Evolutionary conservation across 2,797 vertebrate genomes (phyloP).

Genomic region (Enteromius argenteus): DNA sequence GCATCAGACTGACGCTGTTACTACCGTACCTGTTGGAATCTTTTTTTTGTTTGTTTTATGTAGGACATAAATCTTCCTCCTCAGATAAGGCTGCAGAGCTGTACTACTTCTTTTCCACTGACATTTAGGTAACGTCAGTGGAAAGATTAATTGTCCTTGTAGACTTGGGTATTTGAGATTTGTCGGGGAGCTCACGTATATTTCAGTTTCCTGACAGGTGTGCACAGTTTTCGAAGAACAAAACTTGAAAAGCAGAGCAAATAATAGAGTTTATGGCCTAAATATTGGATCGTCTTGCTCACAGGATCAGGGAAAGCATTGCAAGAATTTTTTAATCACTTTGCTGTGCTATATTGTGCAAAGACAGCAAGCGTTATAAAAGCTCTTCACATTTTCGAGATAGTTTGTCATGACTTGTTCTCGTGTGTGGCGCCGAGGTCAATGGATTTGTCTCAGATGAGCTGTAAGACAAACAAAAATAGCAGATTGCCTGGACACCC

Average conservation of each 20-base stretch:
- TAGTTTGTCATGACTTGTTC: constrained; percentile 59
- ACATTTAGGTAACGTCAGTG: background rate
- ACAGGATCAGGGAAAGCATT: constrained; percentile 28
- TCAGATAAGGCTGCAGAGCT: background rate
- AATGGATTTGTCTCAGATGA: constrained; percentile 62
- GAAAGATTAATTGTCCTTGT: background rate
- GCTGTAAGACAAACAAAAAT: constrained; percentile 69
- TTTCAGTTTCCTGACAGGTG: background rate
- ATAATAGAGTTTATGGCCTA: constrained; percentile 54
- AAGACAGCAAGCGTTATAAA: constrained; percentile 40
- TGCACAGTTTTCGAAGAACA: constrained; percentile 30
- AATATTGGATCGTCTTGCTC: constrained; percentile 51
- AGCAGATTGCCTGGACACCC: constrained; percentile 59
- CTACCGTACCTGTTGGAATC: constrained; percentile 5
- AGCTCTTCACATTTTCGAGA: constrained; percentile 47
- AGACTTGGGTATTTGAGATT: constrained; percentile 3
- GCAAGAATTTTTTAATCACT: constrained; percentile 45
- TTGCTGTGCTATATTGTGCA: constrained; percentile 36
- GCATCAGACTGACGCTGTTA: background rate
- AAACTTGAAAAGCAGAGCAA: background rate
- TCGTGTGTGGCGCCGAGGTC: constrained; percentile 41
- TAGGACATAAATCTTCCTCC: constrained; percentile 6
- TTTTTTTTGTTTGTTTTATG: constrained; percentile 4
- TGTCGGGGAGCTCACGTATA: background rate
- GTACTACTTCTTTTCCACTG: background rate